Conservation (phyloP, 2,797 vertebrate species). For the Chanos chanos region DNA sequence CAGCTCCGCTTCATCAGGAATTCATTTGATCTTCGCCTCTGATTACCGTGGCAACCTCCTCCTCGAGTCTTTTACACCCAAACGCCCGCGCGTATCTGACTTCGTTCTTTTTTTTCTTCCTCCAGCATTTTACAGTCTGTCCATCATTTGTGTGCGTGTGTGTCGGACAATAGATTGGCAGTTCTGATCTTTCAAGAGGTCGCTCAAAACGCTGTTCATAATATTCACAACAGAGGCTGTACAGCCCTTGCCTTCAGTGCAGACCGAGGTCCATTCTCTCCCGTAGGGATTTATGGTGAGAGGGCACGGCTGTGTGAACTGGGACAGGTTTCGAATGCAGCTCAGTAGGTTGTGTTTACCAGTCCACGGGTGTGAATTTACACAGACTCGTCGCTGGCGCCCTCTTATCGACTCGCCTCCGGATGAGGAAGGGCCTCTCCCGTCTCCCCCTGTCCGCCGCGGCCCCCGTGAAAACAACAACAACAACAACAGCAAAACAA, state of each 20-base stretch:
- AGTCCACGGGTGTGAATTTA: constrained; percentile 13
- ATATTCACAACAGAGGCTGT: no score
- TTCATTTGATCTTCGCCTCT: constrained; percentile 49
- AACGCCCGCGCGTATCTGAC: constrained; percentile 20
- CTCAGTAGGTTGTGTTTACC: constrained; percentile 15
- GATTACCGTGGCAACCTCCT: constrained; percentile 14
- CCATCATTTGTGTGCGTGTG: no score
- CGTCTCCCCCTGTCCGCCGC: constrained; percentile 9
- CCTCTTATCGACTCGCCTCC: constrained; percentile 21
- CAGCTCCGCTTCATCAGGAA: constrained; percentile 31
- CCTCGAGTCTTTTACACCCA: constrained; percentile 39
- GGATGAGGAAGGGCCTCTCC: neutral
- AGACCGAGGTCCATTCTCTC: no score
- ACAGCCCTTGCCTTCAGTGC: no score
- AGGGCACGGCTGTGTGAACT: no score
- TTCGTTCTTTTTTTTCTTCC: neutral
- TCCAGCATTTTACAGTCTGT: neutral
- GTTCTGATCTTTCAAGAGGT: no score
- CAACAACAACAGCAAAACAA: no score
- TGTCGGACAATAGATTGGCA: no score
- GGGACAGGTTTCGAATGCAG: no score
- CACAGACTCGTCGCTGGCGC: neutral
- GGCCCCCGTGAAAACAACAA: no score
- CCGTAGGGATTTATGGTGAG: no score
- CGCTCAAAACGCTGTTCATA: no score